Evolutionary conservation across 2,888 invertebrate species (phyloP).

Genomic region (Polylopha cassiicola): DNA sequence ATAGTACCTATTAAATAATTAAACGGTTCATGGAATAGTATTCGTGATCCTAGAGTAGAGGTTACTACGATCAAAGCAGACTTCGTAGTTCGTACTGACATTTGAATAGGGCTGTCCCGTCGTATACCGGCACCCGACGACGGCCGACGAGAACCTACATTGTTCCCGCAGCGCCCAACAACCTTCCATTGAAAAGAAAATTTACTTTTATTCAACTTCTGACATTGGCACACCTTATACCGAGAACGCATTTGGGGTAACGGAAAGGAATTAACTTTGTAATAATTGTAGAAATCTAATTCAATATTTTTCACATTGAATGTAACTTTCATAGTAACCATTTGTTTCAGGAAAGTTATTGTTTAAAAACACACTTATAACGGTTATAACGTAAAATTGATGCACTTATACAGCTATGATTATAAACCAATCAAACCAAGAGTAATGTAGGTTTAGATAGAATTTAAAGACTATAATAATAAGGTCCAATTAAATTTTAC

Average conservation of each 20-base stretch:
- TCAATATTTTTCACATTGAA: too few species aligned
- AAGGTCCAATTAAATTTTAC: too few species aligned
- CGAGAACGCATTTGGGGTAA: constrained; percentile 27
- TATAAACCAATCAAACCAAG: too few species aligned
- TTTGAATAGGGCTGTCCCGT: constrained; percentile 75
- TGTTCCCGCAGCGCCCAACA: constrained; percentile 67
- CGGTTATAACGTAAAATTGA: too few species aligned
- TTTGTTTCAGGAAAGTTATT: too few species aligned
- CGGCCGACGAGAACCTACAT: constrained; percentile 71
- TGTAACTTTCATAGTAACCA: too few species aligned
- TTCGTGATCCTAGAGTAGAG: constrained; percentile 5
- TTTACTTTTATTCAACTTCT: constrained; percentile 63
- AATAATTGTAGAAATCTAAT: too few species aligned
- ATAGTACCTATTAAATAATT: neutral
- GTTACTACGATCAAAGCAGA: constrained; percentile 30
- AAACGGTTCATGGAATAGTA: neutral
- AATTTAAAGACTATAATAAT: too few species aligned
- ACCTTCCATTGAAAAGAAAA: constrained; percentile 70
- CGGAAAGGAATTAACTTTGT: neutral
- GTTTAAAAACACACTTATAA: too few species aligned
- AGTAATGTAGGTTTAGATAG: too few species aligned
- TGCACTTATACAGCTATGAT: too few species aligned
- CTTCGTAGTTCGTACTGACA: constrained; percentile 68
- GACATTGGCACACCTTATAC: constrained; percentile 57
- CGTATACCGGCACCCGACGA: constrained; percentile 71